A percentile compares a stretch with the other conserved stretches of the same genome.
phyloP scores from a whole-genome alignment of 2,888 invertebrate genomes.

The Buathra laborator region DNA sequence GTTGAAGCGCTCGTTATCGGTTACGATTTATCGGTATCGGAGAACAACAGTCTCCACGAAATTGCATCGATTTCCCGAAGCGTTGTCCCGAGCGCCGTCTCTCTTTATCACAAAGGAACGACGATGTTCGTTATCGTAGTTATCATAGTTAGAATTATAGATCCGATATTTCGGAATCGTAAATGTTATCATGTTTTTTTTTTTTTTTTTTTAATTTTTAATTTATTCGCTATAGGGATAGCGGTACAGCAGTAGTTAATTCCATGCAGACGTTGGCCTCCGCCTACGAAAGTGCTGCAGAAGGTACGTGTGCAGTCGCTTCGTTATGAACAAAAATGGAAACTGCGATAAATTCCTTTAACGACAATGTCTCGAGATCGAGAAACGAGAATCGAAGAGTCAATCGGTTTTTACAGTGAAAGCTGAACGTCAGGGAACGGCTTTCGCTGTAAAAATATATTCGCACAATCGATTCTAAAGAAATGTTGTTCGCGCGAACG shows the following conservation, averaged over 20 bases:
- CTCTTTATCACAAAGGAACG: conserved; percentile 70
- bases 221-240: conserved; percentile 71
- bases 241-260: conserved; percentile 70
- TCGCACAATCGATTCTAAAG: conserved; percentile 44
- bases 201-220: conserved; percentile 12
- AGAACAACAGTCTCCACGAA: conserved; percentile 4
- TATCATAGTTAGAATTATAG: not conserved
- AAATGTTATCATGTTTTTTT: not conserved
- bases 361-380: conserved; percentile 23
- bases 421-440: conserved; percentile 63
- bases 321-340: conserved; percentile 10
- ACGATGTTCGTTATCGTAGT: conserved; percentile 74
- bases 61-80: conserved; percentile 28
- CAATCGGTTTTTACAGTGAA: conserved; percentile 70
- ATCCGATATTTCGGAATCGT: not conserved
- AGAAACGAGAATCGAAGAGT: conserved; percentile 16
- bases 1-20: conserved; percentile 18
- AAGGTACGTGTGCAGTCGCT: conserved; percentile 63
- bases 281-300: conserved; percentile 67
- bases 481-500: conserved; percentile 73
- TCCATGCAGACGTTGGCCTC: conserved; percentile 71
- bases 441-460: conserved; percentile 73
- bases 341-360: conserved; percentile 11
- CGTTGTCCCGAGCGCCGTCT: conserved; percentile 64
- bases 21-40: conserved; percentile 31